Evolutionary conservation across 2,113 vertebrate genomes (phyloP).

Genomic region (Onychorhynchus coronatus): DNA sequence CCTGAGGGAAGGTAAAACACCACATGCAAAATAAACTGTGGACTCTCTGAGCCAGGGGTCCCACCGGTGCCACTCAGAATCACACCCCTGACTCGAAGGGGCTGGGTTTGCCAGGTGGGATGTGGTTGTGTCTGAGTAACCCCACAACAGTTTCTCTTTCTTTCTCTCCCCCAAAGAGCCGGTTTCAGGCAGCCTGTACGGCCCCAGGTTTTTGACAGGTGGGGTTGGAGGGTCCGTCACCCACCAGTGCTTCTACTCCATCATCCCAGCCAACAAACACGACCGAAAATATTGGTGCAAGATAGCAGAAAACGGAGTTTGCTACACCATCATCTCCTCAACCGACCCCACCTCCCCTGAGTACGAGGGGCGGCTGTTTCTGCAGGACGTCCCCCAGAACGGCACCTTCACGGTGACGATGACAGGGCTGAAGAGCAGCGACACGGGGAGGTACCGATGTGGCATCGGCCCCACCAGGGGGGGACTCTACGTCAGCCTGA

Average conservation of each 20-base stretch:
- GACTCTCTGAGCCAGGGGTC: not conserved
- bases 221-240: slow-evolving; percentile 48
- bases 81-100: fast-evolving
- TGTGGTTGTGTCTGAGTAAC: not conserved
- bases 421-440: not conserved
- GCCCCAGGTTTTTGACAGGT: slow-evolving; percentile 44
- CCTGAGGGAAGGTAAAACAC: not conserved
- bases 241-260: slow-evolving; percentile 64
- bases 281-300: slow-evolving; percentile 76
- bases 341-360: not conserved
- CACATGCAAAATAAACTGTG: not conserved
- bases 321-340: slow-evolving; percentile 67
- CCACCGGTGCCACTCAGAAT: not conserved
- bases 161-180: not conserved
- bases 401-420: slow-evolving; percentile 55
- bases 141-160: not conserved
- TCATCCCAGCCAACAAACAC: slow-evolving; percentile 44
- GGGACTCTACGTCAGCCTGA: slow-evolving; percentile 16
- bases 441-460: slow-evolving; percentile 67
- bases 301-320: fast-evolving
- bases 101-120: not conserved
- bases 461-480: slow-evolving; percentile 62
- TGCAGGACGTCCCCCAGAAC: not conserved
- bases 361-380: slow-evolving; percentile 24
- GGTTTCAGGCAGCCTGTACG: slow-evolving; percentile 6